These are phyloP conservation scores for Phaonia tiefii DNA, from an alignment of 2,888 invertebrate genomes.

Conservation along the genomic window DNA sequence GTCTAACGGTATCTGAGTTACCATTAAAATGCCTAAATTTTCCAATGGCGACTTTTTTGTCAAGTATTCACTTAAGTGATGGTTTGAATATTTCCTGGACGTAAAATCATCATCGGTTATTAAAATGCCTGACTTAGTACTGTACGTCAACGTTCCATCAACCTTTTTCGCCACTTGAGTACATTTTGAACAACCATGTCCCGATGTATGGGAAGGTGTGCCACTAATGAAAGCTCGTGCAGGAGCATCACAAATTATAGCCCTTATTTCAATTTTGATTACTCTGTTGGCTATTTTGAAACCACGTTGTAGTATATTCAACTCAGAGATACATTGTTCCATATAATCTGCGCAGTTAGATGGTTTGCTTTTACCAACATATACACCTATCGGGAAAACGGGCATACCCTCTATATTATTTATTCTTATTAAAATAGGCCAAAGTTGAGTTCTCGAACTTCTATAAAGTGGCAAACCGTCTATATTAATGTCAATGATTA, in stretches of 20 bases:
- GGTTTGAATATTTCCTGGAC: no score
- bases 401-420: not conserved
- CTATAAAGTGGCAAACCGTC: constrained; percentile 30
- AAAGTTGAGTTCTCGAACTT: constrained; percentile 13
- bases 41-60: no score
- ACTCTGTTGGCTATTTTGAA: not conserved
- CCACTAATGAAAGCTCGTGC: constrained; percentile 34
- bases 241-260: constrained; percentile 34
- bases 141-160: not conserved
- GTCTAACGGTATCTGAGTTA: no score
- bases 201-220: not conserved
- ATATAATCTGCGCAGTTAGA: not conserved
- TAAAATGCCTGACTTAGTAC: no score
- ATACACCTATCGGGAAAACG: constrained; percentile 2
- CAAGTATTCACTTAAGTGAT: no score
- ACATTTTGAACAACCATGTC: constrained; percentile 34
- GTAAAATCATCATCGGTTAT: no score
- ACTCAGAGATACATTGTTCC: not conserved
- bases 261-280: not conserved
- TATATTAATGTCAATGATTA: constrained; percentile 8
- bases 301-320: not conserved
- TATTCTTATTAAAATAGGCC: constrained; percentile 5
- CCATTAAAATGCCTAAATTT: no score
- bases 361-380: constrained; percentile 2
- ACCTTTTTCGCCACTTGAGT: constrained; percentile 33